These are phyloP conservation scores for Melinaea menophilus DNA, from an alignment of 2,888 invertebrate genomes.

Conservation along the genomic window DNA sequence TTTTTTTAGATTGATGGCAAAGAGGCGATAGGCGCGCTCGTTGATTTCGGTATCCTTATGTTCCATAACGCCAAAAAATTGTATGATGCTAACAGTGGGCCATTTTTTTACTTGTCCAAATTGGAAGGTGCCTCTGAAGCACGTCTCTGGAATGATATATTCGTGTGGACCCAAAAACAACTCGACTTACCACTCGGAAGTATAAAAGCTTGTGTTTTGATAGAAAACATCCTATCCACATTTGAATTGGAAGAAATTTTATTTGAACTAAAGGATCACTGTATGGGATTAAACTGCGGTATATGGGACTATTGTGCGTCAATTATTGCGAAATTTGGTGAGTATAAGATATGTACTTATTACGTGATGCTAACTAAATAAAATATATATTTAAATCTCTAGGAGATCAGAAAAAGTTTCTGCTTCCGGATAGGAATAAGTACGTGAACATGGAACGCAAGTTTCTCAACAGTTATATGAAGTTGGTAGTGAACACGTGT, in stretches of 20 bases:
- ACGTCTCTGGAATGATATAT: slow-evolving; percentile 83
- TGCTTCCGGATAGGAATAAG: slow-evolving; percentile 83
- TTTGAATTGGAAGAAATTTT: slow-evolving; percentile 85
- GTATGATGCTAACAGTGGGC: slow-evolving; percentile 77
- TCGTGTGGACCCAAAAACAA: slow-evolving; percentile 78
- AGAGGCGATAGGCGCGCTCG: slow-evolving; percentile 80
- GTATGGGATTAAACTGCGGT: slow-evolving; percentile 84
- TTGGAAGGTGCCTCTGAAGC: slow-evolving; percentile 82
- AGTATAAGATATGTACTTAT: slow-evolving; percentile 26
- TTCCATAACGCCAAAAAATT: slow-evolving; percentile 80
- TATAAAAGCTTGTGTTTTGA: slow-evolving; percentile 84
- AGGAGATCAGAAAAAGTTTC: slow-evolving; percentile 77
- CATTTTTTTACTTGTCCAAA: slow-evolving; percentile 85
- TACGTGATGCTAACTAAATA: background rate
- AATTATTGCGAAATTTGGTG: slow-evolving; percentile 81
- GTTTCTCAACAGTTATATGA: slow-evolving; percentile 81
- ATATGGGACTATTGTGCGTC: slow-evolving; percentile 86
- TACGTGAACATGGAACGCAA: slow-evolving; percentile 81
- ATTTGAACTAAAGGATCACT: slow-evolving; percentile 80
- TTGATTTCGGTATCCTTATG: slow-evolving; percentile 83
- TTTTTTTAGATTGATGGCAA: slow-evolving; percentile 75
- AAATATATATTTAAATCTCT: background rate
- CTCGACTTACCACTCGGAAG: slow-evolving; percentile 78
- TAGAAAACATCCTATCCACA: slow-evolving; percentile 82
- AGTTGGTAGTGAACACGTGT: slow-evolving; percentile 77